phyloP scores from a whole-genome alignment of 2,888 invertebrate species.

The Ichneumon xanthorius region DNA sequence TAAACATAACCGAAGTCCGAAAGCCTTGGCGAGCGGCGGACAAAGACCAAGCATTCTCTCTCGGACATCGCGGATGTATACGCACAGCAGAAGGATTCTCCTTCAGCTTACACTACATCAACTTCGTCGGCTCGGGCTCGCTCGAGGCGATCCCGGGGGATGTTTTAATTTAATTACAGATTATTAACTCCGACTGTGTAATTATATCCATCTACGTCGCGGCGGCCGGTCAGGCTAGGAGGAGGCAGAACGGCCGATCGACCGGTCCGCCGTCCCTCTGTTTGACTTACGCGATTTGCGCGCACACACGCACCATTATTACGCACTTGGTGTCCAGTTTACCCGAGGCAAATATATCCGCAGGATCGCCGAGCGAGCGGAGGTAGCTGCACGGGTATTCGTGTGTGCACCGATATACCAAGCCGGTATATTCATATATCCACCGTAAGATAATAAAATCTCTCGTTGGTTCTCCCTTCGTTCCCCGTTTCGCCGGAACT shows the following conservation, averaged over 20 bases:
- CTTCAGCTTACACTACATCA: slow-evolving; percentile 27
- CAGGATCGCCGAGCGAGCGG: slow-evolving; percentile 60
- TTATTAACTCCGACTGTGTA: slow-evolving; percentile 73
- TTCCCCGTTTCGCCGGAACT: not conserved
- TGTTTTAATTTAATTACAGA: slow-evolving; percentile 75
- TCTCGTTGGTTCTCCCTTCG: not conserved
- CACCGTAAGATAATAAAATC: slow-evolving; percentile 37
- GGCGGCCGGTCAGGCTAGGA: slow-evolving; percentile 33
- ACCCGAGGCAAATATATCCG: slow-evolving; percentile 70
- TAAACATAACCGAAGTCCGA: not conserved
- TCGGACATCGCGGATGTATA: slow-evolving; percentile 24
- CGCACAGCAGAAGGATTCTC: slow-evolving; percentile 30
- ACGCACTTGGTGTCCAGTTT: slow-evolving; percentile 68
- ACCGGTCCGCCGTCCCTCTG: slow-evolving; percentile 66
- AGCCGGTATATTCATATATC: slow-evolving; percentile 24
- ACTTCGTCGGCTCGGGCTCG: slow-evolving; percentile 48
- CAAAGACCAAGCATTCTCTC: not conserved
- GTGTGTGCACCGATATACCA: slow-evolving; percentile 24
- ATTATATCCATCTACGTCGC: slow-evolving; percentile 72
- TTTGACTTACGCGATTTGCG: slow-evolving; percentile 72
- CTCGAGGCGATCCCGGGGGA: slow-evolving; percentile 68
- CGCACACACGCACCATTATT: slow-evolving; percentile 67
- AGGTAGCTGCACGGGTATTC: slow-evolving; percentile 30
- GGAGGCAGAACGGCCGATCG: slow-evolving; percentile 47
- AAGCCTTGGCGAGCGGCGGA: slow-evolving; percentile 6